Percentiles rank a stretch among this genome's conserved stretches.
These are phyloP conservation scores for Chydorus sphaericus DNA, from an alignment of 2,888 invertebrate genomes.

Conservation along the genomic window DNA sequence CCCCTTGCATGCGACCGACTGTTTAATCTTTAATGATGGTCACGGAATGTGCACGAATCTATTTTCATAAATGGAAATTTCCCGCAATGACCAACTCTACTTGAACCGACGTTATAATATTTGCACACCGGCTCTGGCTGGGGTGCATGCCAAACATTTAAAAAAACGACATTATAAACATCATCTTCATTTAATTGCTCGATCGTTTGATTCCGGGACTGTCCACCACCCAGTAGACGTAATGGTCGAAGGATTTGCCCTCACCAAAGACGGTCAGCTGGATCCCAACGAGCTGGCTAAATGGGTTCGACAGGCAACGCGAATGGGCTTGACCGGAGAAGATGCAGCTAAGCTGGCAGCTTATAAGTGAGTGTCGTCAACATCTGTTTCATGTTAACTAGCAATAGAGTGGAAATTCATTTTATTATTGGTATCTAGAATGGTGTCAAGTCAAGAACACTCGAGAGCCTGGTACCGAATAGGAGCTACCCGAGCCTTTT, in stretches of 20 bases:
- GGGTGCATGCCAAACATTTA: not conserved
- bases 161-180: too few species aligned
- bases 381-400: conserved; percentile 1
- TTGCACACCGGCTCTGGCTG: not conserved
- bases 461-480: conserved; percentile 42
- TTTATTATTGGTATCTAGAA: conserved; percentile 3
- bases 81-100: not conserved
- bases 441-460: conserved; percentile 33
- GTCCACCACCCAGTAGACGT: conserved; percentile 24
- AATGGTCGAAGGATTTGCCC: conserved; percentile 24
- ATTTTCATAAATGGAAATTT: too few species aligned
- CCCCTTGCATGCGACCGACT: not conserved
- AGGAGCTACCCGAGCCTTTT: conserved; percentile 35
- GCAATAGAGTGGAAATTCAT: not conserved
- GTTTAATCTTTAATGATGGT: conserved; percentile 1
- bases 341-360: conserved; percentile 40
- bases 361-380: conserved; percentile 32
- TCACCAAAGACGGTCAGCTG: conserved; percentile 29
- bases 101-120: not conserved
- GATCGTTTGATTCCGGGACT: not conserved
- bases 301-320: conserved; percentile 35
- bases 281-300: conserved; percentile 31
- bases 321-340: conserved; percentile 35
- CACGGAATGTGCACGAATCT: too few species aligned
- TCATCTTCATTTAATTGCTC: too few species aligned